Conservation (phyloP, 2,113 vertebrate genomes). For the Alces alces region DNA sequence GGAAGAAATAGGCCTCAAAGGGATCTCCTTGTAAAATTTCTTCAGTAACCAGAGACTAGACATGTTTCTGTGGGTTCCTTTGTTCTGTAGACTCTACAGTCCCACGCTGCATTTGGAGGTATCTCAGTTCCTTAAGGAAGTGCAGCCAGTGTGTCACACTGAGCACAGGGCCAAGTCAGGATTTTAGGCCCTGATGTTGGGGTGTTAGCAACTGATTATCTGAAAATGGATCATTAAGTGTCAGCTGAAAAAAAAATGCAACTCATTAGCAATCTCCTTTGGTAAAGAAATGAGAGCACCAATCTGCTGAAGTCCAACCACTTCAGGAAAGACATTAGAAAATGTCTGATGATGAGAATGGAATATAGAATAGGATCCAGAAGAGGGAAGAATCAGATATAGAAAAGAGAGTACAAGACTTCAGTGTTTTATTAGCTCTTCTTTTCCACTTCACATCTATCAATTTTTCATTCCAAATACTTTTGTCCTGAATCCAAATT, state of each 20-base stretch:
- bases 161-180: not conserved
- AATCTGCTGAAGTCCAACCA: not conserved
- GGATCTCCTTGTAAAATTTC: not conserved
- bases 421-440: not conserved
- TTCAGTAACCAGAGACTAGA: slow-evolving; percentile 22
- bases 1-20: not conserved
- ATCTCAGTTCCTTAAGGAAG: slow-evolving; percentile 28
- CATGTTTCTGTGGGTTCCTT: not conserved
- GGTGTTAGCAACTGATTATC: slow-evolving; percentile 55
- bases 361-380: not conserved
- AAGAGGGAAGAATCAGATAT: not conserved
- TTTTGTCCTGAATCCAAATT: not conserved
- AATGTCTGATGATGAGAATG: not conserved
- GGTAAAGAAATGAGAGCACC: not conserved
- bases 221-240: slow-evolving; percentile 56
- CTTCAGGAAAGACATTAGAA: not conserved
- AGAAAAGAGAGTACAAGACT: not conserved
- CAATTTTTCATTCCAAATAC: slow-evolving; percentile 20
- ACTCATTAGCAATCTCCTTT: slow-evolving; percentile 38
- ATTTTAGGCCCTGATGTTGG: not conserved
- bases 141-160: not conserved
- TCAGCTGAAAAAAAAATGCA: slow-evolving; percentile 65
- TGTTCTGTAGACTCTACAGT: slow-evolving; percentile 25
- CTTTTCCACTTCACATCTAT: not conserved
- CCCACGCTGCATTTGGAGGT: not conserved